A percentile compares a stretch with the other conserved stretches of the same genome.
phyloP scores from a whole-genome alignment of 2,797 vertebrate species.

The Oreochromis grahami region DNA sequence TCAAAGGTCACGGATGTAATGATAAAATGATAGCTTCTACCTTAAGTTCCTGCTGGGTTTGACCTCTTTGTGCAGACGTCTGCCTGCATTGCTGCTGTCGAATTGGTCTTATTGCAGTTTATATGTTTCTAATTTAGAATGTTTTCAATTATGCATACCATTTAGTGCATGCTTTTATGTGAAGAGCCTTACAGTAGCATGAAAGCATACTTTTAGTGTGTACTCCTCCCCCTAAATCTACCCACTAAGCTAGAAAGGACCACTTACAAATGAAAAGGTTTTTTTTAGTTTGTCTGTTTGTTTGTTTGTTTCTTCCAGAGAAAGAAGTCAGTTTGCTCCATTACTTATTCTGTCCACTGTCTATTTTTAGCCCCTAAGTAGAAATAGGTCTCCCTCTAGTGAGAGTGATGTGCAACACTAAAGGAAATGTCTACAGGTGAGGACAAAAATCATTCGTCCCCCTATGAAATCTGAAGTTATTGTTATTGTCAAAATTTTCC shows the following conservation, averaged over 20 bases:
- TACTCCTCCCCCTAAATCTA: background rate
- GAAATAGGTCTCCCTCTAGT: constrained; percentile 61
- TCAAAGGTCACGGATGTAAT: background rate
- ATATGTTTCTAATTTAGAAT: constrained; percentile 37
- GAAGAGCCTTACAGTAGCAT: constrained; percentile 20
- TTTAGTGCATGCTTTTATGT: constrained; percentile 60
- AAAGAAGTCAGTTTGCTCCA: background rate
- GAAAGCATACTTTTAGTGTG: constrained; percentile 36
- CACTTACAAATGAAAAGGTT: constrained; percentile 45
- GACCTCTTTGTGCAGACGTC: background rate
- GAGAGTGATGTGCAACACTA: constrained; percentile 2
- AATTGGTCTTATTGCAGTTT: constrained; percentile 27
- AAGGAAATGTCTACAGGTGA: background rate
- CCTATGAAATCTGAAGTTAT: background rate
- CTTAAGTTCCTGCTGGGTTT: background rate
- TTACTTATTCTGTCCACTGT: background rate
- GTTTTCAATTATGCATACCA: constrained; percentile 61
- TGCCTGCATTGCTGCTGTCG: background rate
- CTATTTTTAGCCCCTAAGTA: background rate
- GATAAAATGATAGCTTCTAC: background rate
- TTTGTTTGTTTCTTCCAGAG: constrained; percentile 8
- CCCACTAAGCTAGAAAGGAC: constrained; percentile 30
- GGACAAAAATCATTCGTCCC: background rate
- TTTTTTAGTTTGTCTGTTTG: constrained; percentile 18
- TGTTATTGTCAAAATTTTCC: background rate